A percentile compares a stretch with the other conserved stretches of the same genome.
Evolutionary conservation across 1,140 invertebrate species (phyloP).

Genomic region (Reticulitermes speratus): DNA sequence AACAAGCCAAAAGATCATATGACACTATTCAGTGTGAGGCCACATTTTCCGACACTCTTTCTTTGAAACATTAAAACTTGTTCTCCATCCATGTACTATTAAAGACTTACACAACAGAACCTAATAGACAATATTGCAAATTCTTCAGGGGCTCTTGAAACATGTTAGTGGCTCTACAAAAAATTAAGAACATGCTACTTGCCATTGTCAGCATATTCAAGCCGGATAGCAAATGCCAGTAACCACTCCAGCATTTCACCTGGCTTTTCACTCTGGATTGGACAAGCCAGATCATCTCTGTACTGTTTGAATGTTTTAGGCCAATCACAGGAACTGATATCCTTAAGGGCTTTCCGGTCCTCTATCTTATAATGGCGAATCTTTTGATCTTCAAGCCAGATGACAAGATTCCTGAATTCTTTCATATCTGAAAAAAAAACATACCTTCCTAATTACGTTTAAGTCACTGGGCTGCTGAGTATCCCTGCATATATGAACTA

Average conservation of each 20-base stretch:
- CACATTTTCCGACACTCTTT: slow-evolving; percentile 18
- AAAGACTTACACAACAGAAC: too few species aligned
- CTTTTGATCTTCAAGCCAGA: slow-evolving; percentile 94
- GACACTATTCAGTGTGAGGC: slow-evolving; percentile 16
- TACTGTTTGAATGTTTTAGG: slow-evolving; percentile 71
- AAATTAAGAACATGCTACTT: slow-evolving; percentile 41
- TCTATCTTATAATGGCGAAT: slow-evolving; percentile 87
- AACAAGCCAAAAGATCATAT: slow-evolving; percentile 42
- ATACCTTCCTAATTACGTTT: too few species aligned
- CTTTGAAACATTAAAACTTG: not conserved
- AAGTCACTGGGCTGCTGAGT: too few species aligned
- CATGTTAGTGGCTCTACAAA: too few species aligned
- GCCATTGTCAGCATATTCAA: slow-evolving; percentile 83
- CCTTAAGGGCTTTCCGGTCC: slow-evolving; percentile 68
- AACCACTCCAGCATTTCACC: slow-evolving; percentile 81
- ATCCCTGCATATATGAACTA: too few species aligned
- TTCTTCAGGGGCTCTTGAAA: too few species aligned
- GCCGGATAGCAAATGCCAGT: slow-evolving; percentile 75
- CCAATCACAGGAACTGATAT: slow-evolving; percentile 68
- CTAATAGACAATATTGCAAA: too few species aligned
- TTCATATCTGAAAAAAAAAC: slow-evolving; percentile 6
- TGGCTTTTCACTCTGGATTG: slow-evolving; percentile 47
- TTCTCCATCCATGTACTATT: too few species aligned
- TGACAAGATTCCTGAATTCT: slow-evolving; percentile 72
- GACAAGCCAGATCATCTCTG: slow-evolving; percentile 69